Evolutionary conservation across 2,797 vertebrate genomes (phyloP).

Genomic region (Benthosema pterotum): DNA sequence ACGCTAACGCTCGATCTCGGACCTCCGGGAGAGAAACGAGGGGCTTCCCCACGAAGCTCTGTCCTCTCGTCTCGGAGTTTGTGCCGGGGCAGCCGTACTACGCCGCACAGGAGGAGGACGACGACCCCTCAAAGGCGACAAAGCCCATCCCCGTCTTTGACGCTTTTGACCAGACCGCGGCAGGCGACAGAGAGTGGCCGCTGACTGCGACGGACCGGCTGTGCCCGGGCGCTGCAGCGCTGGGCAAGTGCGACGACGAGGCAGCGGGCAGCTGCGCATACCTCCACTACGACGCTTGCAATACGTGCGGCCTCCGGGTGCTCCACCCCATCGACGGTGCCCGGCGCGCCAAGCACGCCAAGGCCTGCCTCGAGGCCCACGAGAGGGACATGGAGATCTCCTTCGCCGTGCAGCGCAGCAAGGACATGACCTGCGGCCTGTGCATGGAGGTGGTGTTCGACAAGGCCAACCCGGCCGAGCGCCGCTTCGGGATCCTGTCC

Average conservation of each 20-base stretch:
- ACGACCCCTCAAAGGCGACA: conserved; percentile 61
- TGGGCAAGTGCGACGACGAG: conserved; percentile 96
- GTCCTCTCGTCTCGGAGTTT: conserved; percentile 87
- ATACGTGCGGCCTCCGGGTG: conserved; percentile 98
- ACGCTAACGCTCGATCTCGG: too few species aligned
- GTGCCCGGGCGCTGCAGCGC: conserved; percentile 89
- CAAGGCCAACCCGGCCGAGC: conserved; percentile 94
- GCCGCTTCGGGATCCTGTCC: conserved; percentile 95
- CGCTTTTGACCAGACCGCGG: conserved; percentile 73
- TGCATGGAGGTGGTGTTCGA: conserved; percentile 99
- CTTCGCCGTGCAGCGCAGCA: conserved; percentile 96
- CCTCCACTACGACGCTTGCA: conserved; percentile 94
- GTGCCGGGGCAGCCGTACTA: conserved; percentile 97
- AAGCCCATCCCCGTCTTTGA: conserved; percentile 78
- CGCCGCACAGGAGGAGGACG: conserved; percentile 94
- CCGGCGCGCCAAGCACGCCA: conserved; percentile 95
- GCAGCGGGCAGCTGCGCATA: conserved; percentile 97
- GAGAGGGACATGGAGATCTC: conserved; percentile 99
- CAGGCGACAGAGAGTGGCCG: conserved; percentile 77
- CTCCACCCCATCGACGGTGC: conserved; percentile 89
- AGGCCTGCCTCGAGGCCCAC: conserved; percentile 97
- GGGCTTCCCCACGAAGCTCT: too few species aligned
- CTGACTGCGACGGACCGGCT: conserved; percentile 93
- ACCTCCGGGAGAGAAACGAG: too few species aligned
- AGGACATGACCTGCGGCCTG: conserved; percentile 98